A percentile compares a stretch with the other conserved stretches of the same genome.
These are phyloP conservation scores for Ispidina lecontei DNA, from an alignment of 2,797 vertebrate genomes.

Conservation along the genomic window DNA sequence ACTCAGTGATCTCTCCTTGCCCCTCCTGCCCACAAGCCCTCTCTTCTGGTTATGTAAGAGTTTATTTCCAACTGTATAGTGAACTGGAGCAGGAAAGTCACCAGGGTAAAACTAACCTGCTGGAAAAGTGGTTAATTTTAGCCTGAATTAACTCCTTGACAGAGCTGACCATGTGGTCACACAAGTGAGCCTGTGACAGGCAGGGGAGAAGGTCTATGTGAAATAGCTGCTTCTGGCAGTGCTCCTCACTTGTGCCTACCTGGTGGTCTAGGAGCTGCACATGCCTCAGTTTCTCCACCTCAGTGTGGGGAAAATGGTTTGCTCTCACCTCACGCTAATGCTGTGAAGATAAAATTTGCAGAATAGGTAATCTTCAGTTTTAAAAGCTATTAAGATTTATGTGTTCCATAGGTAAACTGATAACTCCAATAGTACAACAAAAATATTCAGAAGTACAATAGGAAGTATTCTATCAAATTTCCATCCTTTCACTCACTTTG, in stretches of 20 bases:
- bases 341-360: background rate
- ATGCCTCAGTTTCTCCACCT: background rate
- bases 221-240: background rate
- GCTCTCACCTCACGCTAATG: background rate
- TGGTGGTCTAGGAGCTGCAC: background rate
- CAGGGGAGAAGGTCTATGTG: accelerated
- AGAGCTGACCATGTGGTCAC: background rate
- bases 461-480: accelerated
- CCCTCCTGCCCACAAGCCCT: background rate
- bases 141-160: background rate
- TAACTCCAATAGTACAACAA: background rate
- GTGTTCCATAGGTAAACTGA: background rate
- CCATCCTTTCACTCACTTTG: background rate
- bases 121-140: slow-evolving; percentile 17
- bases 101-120: background rate
- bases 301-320: background rate
- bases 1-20: background rate
- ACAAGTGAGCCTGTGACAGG: background rate
- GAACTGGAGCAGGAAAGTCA: background rate
- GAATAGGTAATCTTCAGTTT: background rate
- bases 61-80: background rate
- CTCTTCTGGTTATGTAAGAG: background rate
- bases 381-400: background rate
- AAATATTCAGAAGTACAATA: background rate
- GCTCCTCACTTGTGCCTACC: background rate